Evolutionary conservation across 2,888 invertebrate species (phyloP), one percentile per base, ranked within the genome.

Genomic region (Caradrina clavipalpis): DNA sequence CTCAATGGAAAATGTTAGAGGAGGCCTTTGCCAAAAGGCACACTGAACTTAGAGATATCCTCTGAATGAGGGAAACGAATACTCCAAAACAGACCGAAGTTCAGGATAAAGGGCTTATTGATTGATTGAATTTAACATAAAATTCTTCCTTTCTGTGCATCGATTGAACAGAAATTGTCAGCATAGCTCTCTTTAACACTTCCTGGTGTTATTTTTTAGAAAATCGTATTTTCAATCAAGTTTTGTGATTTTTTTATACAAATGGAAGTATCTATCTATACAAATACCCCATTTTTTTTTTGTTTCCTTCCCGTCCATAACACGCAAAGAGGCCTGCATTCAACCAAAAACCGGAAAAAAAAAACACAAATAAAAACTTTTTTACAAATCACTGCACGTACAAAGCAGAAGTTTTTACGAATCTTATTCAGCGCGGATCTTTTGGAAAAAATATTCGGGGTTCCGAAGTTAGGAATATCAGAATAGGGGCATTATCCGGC

Each of bases 401-500:
- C 78, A 81, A 78, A 70, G 67, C 54, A 72, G 45, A 81, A 84
- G 21, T 82, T 81, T 81, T 76, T 73, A 58, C 54, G 58, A 69
- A 71, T 62, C 56, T 71, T 76, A 73, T 82, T 84, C 71, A 66
- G 49, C 49, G 59, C 66, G 69, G 50, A 68, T 81, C 79, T 81
- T 70, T 81, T 59, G 56, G 50, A 81, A 78, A 26, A 35, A 81
- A 68, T 83, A 74, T 81, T 81, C 57, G 78, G 68, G 69, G 66
- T 65, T 65, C 57, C 55, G 31, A 83, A 85, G 82, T 83, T 77
- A 73, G 73, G 81, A 79, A 69, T 85, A 70, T 74, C 83, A 85
- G 87, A 88, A 89, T 90, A 87, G 69, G 84, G 73, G 64, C 77
- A 68, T 82, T 81, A 84, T 86, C 80, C 83, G 82, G 76, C 65